Percentiles rank a stretch among this genome's conserved stretches.
phyloP scores from a whole-genome alignment of 2,888 invertebrate species.

The Amblyjoppa fuscipennis region DNA sequence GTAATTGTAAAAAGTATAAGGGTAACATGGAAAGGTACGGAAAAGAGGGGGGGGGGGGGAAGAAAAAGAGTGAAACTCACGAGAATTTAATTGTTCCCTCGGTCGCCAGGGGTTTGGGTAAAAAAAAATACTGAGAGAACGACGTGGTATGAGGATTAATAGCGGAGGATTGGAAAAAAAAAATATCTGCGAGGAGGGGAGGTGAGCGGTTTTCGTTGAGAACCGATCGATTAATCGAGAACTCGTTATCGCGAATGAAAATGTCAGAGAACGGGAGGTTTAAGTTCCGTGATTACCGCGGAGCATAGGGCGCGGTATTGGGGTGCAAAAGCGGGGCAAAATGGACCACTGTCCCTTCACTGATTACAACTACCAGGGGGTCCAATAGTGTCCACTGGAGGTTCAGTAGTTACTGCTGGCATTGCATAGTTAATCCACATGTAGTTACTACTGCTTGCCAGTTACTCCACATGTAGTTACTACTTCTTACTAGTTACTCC shows the following conservation, averaged over 20 bases:
- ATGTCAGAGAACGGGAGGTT: not conserved
- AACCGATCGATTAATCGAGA: conserved; percentile 34
- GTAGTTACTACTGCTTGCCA: too few species aligned
- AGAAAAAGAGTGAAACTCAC: conserved; percentile 10
- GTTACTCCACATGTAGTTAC: too few species aligned
- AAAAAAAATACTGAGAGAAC: conserved; percentile 20
- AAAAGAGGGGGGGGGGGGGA: not conserved
- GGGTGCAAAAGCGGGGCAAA: too few species aligned
- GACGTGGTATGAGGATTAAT: conserved; percentile 6
- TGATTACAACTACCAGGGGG: too few species aligned
- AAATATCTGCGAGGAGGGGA: not conserved
- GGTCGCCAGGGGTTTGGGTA: not conserved
- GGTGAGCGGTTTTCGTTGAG: conserved; percentile 1
- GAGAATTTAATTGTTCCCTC: conserved; percentile 48
- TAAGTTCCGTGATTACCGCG: conserved; percentile 29
- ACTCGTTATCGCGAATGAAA: conserved; percentile 36
- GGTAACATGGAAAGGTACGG: conserved; percentile 18
- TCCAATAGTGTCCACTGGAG: too few species aligned
- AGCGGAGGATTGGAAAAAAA: not conserved
- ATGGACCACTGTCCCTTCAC: too few species aligned
- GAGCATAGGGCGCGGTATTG: not conserved
- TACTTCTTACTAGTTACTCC: too few species aligned
- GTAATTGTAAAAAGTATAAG: conserved; percentile 31
- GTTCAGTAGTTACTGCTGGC: too few species aligned
- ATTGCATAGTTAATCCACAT: too few species aligned